Conservation (phyloP, 2,888 invertebrate species). For the Parnassius glacialis region DNA sequence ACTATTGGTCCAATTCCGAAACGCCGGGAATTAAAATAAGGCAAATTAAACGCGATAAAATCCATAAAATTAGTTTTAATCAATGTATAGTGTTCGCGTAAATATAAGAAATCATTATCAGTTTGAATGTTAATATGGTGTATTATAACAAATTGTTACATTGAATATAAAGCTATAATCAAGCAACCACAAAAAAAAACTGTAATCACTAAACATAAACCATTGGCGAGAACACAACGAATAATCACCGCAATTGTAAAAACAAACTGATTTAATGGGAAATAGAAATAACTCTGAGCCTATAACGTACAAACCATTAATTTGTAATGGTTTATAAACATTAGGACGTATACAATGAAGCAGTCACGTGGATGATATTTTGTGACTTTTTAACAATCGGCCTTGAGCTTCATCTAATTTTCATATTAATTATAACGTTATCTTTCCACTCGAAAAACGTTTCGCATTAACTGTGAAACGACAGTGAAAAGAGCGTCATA, state of each 20-base stretch:
- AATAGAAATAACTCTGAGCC: conserved; percentile 55
- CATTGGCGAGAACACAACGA: conserved; percentile 20
- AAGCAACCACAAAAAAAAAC: conserved; percentile 10
- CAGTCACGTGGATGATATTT: conserved; percentile 47
- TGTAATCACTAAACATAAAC: conserved; percentile 17
- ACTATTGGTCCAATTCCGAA: no score
- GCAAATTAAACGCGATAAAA: no score
- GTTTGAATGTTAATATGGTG: no score
- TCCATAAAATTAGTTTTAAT: no score
- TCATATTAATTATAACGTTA: conserved; percentile 25
- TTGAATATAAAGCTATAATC: conserved; percentile 5
- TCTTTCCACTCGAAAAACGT: conserved; percentile 22
- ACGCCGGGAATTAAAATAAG: no score
- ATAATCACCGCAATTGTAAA: conserved; percentile 34
- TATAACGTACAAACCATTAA: conserved; percentile 55
- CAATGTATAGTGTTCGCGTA: no score
- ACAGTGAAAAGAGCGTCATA: conserved; percentile 11
- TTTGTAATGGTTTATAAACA: conserved; percentile 38
- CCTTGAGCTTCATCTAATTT: conserved; percentile 6
- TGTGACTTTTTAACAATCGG: conserved; percentile 33
- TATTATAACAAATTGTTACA: no score
- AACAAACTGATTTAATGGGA: conserved; percentile 51
- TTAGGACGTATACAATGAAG: conserved; percentile 40
- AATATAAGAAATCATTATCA: no score
- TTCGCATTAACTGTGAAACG: conserved; percentile 1